These are phyloP conservation scores for Probosciger aterrimus DNA, from an alignment of 2,113 vertebrate species.

Conservation along the genomic window DNA sequence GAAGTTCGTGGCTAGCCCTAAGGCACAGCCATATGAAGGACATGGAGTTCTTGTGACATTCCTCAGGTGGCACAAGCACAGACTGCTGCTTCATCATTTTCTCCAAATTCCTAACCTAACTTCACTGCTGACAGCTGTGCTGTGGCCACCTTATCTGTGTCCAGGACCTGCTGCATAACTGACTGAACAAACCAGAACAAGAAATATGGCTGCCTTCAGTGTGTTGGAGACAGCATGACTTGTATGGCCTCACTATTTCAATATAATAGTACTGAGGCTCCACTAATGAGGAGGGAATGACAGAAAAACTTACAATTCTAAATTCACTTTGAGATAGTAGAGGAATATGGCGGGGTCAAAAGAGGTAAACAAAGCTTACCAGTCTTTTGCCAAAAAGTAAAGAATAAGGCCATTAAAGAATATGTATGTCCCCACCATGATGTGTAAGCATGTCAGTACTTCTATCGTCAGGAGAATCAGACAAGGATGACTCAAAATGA, in stretches of 20 bases:
- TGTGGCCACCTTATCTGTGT: not conserved
- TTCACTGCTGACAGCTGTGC: not conserved
- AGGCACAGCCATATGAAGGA: not conserved
- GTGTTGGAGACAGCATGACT: not conserved
- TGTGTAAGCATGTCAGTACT: not conserved
- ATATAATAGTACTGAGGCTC: not conserved
- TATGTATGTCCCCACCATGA: not conserved
- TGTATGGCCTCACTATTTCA: not conserved
- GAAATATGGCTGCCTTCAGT: not conserved
- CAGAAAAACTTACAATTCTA: not conserved
- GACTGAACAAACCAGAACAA: not conserved
- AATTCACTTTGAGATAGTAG: not conserved
- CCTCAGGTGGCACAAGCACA: not conserved
- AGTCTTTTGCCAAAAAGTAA: not conserved
- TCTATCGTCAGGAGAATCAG: not conserved
- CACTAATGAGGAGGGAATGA: not conserved
- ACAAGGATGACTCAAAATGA: not conserved
- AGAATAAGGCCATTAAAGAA: not conserved
- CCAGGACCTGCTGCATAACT: not conserved
- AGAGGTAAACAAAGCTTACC: not conserved
- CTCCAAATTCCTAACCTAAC: not conserved
- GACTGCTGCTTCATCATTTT: not conserved
- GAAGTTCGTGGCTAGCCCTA: not conserved
- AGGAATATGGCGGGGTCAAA: not conserved
- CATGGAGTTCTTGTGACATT: not conserved